Base-by-base conservation (phyloP, 2,888 invertebrate genomes). In the Folsomia candida region DNA sequence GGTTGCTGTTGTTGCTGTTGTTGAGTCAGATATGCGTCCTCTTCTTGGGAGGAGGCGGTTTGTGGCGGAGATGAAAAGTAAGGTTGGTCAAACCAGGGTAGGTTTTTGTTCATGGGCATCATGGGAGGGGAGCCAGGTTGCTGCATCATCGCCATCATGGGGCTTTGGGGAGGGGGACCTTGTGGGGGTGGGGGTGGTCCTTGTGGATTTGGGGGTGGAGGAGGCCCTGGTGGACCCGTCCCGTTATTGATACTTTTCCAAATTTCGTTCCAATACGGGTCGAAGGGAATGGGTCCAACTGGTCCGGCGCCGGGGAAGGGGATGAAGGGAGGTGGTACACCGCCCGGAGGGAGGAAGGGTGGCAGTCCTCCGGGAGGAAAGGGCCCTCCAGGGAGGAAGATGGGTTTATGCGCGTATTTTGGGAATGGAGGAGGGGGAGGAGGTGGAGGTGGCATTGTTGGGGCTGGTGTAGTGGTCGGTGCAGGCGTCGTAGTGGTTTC, bases 181-280 rank as follows among this genome's bases (percentile, higher is more conserved):
- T 47, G 64, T 25, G 2, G 51, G 60, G 25, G 62, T 37, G 29
- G 61, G 20, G 68, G 6, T 51, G 60, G 61, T 2, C 18, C 24
- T 14, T 22, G 64, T 11, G 62, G 28, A 61, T n/a, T 22, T 22
- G 59, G 65, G 54, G 51, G 59, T 62, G 54, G 57, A 51, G 37
- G 29, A 6, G 61, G 59, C 24, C 27, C 51, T 18, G 24, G 25
- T 62, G 11, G 66, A 51, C 18, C 29, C 18, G 4, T 60, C 57
- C 6, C 24, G 25, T 18, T 18, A 20, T 65, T 24, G 25, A 57
- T 51, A 26, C 9, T 4, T 51, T 54, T 6, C 65, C 51, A 54
- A 57, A 65, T 27, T 9, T 51, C 18, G 54, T 65, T 65, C 65
- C 65, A 65, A 54, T 65, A 65, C 9, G 57, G 65, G 20, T 65